Base-by-base conservation (phyloP, 2,113 vertebrate genomes). In the Ailuropoda melanoleuca region DNA sequence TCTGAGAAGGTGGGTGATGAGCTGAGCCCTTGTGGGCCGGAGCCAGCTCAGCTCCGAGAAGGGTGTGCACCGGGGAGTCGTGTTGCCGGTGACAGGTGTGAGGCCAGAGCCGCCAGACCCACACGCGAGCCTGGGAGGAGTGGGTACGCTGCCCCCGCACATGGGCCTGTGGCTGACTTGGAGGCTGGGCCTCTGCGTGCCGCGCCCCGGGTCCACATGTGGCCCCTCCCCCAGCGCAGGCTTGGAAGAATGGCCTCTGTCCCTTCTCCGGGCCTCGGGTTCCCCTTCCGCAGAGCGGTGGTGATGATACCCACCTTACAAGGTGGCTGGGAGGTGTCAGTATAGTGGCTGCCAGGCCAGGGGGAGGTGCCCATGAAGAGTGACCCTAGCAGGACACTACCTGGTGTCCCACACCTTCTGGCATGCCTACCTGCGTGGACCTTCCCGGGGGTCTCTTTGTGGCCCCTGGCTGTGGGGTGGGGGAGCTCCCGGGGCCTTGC, bases 51-150 rank as follows among this genome's bases (percentile, higher is more conserved):
- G 6, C 21, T 68, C 72, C 0, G 1, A 39, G 19, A n/a, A 31
- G 74, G 15, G 4, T 1, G 0, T 2, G 77, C 0, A 0, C 17
- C 50, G n/a, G 19, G 87, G 18, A 0, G 4, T 37, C 60, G 8
- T 10, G 21, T 15, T 78, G 48, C 55, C 4, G 1, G 60, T 80
- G 43, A 23, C 23, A 14, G 55, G 23, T 0, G 1, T 11, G 56
- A 68, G 60, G 10, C 8, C 0, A 0, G 5, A 2, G 6, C 5
- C 0, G 6, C 18, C 53, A 74, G 68, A 19, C 64, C 77, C 26
- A 15, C 4, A 0, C 1, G 11, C 4, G 4, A 12, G 6, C 46
- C 0, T 1, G 13, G 46, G 17, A 9, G 23, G 37, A 2, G 0
- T 13, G 11, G 6, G 24, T 48, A 14, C 1, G 2, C 4, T 0